These are phyloP conservation scores for Poicephalus meyeri DNA, from an alignment of 2,113 vertebrate species.

Conservation along the genomic window DNA sequence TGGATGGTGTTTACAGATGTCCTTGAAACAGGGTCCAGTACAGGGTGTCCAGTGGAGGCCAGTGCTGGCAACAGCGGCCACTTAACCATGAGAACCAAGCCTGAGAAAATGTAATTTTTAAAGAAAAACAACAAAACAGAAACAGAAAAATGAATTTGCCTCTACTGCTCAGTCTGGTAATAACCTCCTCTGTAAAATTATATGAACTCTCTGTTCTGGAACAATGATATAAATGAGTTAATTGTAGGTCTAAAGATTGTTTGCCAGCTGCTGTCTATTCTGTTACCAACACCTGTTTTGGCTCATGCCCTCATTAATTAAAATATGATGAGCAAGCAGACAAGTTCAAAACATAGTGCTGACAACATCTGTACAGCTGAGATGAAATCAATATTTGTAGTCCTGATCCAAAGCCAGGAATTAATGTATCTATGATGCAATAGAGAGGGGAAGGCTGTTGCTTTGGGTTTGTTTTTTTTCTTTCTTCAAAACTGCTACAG, in stretches of 20 bases:
- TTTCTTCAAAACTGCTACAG: background rate
- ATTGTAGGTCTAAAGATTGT: slow-evolving; percentile 34
- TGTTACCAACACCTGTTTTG: slow-evolving; percentile 23
- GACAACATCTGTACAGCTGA: background rate
- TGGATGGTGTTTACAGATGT: too few species aligned
- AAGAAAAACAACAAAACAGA: background rate
- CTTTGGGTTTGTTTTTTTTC: background rate
- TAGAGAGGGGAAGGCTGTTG: fast-evolving
- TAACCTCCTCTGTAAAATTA: background rate
- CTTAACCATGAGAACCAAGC: background rate
- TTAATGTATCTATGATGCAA: background rate
- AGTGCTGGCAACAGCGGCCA: too few species aligned
- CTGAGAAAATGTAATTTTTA: background rate
- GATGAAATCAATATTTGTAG: background rate
- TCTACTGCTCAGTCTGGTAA: background rate
- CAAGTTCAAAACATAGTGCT: slow-evolving; percentile 21
- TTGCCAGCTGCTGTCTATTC: slow-evolving; percentile 33
- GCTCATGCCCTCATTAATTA: slow-evolving; percentile 43
- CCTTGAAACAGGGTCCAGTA: too few species aligned
- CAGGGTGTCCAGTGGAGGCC: too few species aligned
- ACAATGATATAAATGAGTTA: slow-evolving; percentile 29
- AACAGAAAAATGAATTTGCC: background rate
- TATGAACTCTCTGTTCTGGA: slow-evolving; percentile 25
- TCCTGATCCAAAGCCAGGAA: background rate
- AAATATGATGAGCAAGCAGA: slow-evolving; percentile 41